Conservation (phyloP, 2,888 invertebrate genomes). For the Lumbricus terrestris region DNA sequence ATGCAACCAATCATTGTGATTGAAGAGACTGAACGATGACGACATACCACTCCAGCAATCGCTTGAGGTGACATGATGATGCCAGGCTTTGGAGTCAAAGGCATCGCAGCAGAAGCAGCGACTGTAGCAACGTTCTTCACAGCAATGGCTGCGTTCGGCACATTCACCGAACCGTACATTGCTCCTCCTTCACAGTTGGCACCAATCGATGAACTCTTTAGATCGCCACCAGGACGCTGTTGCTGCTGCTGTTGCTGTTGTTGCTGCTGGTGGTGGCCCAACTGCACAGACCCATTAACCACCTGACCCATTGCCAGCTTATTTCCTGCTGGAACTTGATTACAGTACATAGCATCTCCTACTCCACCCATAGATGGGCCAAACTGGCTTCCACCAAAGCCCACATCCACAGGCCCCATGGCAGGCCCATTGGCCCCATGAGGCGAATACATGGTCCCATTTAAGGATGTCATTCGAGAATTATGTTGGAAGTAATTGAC, state of each 20-base stretch:
- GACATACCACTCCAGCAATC: background rate
- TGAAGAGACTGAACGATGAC: background rate
- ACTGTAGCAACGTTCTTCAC: background rate
- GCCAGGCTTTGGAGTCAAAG: background rate
- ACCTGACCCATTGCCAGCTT: background rate
- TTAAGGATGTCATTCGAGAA: background rate
- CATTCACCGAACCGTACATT: background rate
- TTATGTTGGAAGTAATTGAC: background rate
- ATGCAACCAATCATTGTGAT: too few relatives aligned
- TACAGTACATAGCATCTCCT: background rate
- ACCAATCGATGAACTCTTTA: background rate
- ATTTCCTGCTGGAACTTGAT: background rate
- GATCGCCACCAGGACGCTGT: background rate
- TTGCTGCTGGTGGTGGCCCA: too few relatives aligned
- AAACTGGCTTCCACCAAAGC: background rate
- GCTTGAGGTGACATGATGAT: background rate
- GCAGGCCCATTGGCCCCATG: background rate
- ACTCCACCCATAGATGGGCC: background rate
- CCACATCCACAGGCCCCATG: background rate
- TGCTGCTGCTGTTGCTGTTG: background rate
- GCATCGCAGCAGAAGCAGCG: too few relatives aligned
- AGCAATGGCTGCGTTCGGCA: background rate
- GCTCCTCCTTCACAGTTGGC: constrained; percentile 3
- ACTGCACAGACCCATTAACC: background rate
- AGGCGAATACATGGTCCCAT: background rate